Conservation (phyloP, 1,140 invertebrate genomes). For the Rhizoglyphus robini region DNA sequence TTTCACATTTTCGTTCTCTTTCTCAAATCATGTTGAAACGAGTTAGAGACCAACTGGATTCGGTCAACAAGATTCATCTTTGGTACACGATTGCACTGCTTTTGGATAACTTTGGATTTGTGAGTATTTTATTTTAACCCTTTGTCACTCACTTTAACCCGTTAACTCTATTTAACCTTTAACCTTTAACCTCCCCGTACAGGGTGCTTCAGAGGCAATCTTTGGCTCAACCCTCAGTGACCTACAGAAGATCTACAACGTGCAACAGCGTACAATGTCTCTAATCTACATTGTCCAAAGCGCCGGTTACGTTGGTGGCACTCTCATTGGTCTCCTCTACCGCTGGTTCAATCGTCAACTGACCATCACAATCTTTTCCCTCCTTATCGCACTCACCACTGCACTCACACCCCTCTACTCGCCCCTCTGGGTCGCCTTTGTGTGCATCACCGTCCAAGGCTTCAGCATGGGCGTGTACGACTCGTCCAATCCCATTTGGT, state of each 20-base stretch:
- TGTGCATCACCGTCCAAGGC: background rate
- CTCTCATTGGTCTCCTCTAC: conserved; percentile 2
- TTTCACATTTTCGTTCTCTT: too few relatives aligned
- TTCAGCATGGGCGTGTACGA: background rate
- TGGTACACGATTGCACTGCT: too few relatives aligned
- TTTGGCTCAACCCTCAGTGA: background rate
- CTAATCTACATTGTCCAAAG: background rate
- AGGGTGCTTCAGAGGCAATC: too few relatives aligned
- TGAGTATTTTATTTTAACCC: too few relatives aligned
- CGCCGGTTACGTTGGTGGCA: background rate
- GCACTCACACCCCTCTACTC: background rate
- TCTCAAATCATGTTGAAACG: too few relatives aligned
- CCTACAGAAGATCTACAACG: background rate
- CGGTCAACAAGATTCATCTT: too few relatives aligned
- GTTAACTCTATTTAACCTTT: too few relatives aligned
- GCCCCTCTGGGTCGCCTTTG: background rate
- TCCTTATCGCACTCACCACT: background rate
- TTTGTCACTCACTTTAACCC: too few relatives aligned
- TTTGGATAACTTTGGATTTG: too few relatives aligned
- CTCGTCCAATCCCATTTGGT: background rate
- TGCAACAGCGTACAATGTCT: background rate
- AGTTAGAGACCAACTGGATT: too few relatives aligned
- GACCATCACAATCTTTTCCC: background rate
- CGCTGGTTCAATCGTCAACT: conserved; percentile 6
- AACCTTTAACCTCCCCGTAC: too few relatives aligned